Conservation (phyloP, 2,888 invertebrate species). For the Bellardia bayeri region DNA sequence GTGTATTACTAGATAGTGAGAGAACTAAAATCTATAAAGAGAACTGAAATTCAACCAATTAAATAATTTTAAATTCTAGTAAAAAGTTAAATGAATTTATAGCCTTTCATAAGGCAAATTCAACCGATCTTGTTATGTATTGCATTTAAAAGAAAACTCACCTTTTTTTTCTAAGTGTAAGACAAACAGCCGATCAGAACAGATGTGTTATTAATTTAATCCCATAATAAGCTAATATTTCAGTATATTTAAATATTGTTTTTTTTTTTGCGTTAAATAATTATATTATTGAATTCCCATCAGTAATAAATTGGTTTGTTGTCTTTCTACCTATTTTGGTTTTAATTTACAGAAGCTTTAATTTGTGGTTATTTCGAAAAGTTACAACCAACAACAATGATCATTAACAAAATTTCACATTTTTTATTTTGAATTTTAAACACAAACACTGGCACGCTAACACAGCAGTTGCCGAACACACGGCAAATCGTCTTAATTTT, state of each 20-base stretch:
- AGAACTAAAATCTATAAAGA: no score
- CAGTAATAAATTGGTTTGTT: conserved; percentile 16
- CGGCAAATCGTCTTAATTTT: conserved; percentile 4
- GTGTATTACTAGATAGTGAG: no score
- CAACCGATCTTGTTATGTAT: background rate
- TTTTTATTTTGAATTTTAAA: conserved; percentile 13
- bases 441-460: background rate
- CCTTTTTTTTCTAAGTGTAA: conserved; percentile 25
- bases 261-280: background rate
- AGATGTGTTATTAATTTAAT: conserved; percentile 32
- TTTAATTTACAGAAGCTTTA: conserved; percentile 27
- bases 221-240: conserved; percentile 44
- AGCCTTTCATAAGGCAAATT: no score
- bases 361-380: conserved; percentile 14
- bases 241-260: conserved; percentile 35
- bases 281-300: conserved; percentile 1
- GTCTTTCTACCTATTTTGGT: background rate
- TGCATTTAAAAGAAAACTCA: conserved; percentile 12
- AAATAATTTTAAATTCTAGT: no score
- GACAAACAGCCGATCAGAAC: background rate
- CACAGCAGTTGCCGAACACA: background rate
- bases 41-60: no score
- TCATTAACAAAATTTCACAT: conserved; percentile 38
- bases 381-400: background rate
- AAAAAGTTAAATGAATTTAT: no score